Evolutionary conservation across 1,140 invertebrate genomes (phyloP).

Genomic region (Nixonia krombeini): DNA sequence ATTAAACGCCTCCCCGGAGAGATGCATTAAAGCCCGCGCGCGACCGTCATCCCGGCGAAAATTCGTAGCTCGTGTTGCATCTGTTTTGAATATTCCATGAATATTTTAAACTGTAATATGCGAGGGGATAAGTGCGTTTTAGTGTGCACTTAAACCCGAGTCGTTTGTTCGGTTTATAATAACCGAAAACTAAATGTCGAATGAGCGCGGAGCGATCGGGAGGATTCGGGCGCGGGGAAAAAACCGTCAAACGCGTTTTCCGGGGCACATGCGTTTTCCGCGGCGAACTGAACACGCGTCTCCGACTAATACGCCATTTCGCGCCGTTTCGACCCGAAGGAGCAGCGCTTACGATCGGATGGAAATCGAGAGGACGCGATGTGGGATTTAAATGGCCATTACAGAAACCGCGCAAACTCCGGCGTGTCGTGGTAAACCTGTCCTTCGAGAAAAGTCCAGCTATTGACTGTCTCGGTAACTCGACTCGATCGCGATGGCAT

Average conservation of each 20-base stretch:
- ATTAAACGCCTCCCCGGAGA: background rate
- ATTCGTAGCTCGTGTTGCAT: constrained; percentile 3
- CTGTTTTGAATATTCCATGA: constrained; percentile 1
- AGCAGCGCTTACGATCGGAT: constrained; percentile 9
- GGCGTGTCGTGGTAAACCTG: constrained; percentile 23
- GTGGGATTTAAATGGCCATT: constrained; percentile 22
- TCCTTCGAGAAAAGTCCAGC: constrained; percentile 21
- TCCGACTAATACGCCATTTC: too few species aligned
- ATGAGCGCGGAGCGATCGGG: background rate
- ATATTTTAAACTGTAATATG: constrained; percentile 5
- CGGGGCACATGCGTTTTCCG: too few species aligned
- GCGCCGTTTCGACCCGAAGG: background rate
- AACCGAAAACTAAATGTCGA: constrained; percentile 1
- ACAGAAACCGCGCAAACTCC: constrained; percentile 4
- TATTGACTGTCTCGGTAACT: constrained; percentile 19
- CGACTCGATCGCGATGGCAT: constrained; percentile 4
- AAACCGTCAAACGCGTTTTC: too few species aligned
- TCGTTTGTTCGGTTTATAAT: constrained; percentile 9
- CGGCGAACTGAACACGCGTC: too few species aligned
- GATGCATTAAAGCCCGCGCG: background rate
- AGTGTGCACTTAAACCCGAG: constrained; percentile 6
- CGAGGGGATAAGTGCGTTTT: constrained; percentile 9
- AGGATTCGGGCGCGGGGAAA: background rate
- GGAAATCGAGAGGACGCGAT: constrained; percentile 22
- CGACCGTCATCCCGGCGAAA: too few species aligned